Conservation (phyloP, 2,888 invertebrate species). For the Perdita meconis region DNA sequence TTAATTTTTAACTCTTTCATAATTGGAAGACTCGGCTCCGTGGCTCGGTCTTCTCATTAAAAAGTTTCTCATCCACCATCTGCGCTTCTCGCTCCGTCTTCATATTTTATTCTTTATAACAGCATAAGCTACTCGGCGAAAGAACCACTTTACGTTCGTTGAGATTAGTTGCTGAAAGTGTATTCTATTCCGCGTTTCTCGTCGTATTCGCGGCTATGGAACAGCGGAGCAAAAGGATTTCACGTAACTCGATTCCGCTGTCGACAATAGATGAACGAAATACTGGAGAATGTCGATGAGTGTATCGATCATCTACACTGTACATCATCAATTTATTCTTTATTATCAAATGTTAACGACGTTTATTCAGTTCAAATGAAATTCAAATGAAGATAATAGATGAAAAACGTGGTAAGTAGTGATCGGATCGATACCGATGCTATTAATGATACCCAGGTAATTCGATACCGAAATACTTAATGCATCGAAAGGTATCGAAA, state of each 20-base stretch:
- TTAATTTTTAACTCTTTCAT: conserved; percentile 65
- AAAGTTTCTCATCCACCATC: conserved; percentile 67
- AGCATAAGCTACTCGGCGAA: conserved; percentile 48
- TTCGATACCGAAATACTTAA: too few relatives aligned
- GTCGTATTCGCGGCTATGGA: not conserved
- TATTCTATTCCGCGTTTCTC: conserved; percentile 23
- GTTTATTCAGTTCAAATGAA: too few relatives aligned
- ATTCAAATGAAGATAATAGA: too few relatives aligned
- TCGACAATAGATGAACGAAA: not conserved
- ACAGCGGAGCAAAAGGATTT: not conserved
- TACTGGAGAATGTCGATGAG: too few relatives aligned
- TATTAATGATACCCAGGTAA: too few relatives aligned
- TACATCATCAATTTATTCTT: too few relatives aligned
- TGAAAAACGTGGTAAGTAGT: too few relatives aligned
- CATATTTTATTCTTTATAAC: conserved; percentile 69
- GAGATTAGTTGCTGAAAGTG: conserved; percentile 50
- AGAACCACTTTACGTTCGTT: conserved; percentile 62
- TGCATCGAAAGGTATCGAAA: too few relatives aligned
- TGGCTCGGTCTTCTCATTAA: conserved; percentile 65
- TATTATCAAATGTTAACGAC: too few relatives aligned
- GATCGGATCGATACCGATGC: too few relatives aligned
- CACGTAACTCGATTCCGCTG: not conserved
- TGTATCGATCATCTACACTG: too few relatives aligned
- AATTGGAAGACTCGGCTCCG: conserved; percentile 61
- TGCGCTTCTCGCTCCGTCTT: conserved; percentile 62